Base-by-base conservation (phyloP, 2,113 vertebrate species). In the Vireo altiloquus region DNA sequence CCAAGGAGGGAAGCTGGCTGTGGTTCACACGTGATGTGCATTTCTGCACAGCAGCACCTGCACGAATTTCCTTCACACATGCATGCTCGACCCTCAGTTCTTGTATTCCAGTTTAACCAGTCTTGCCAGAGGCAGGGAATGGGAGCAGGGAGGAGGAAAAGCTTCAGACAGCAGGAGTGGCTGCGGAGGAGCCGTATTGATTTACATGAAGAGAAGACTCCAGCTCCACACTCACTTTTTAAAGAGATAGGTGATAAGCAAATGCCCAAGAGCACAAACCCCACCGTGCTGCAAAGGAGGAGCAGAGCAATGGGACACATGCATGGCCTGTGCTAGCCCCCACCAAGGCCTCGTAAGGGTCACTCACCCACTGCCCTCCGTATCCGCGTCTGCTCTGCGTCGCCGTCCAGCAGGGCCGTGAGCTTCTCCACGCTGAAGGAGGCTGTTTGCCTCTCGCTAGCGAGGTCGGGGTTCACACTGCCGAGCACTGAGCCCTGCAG, bases 321-420 rank as follows among this genome's bases (percentile, higher is more conserved):
- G n/a, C 10, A 10, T 1, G 13, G 11, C 18, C 31, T 9, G 24
- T 9, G 2, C 37, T n/a, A 16, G 21, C 37, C 13, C 1, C 1
- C 46, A 63, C 18, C 40, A 24, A 50, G 19, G 5, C 17, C 19
- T 16, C 1, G 0, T 9, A 24, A 7, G 23, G 28, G 14, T 70
- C 69, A 92, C 98, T 98, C 96, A 98, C 98, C 98, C 4, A 98
- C 94, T 6, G 92, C 75, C 89, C 98, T 95, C 56, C 98, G 91
- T 10, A 90, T 69, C 3, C 6, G 87, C 0, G 98, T 98, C 63
- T 91, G 84, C 76, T 97, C 95, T 2, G 30, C 46, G 0, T 97
- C 92, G 1, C 97, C 91, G 0, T 98, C 98, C 42, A 98, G 95
- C 87, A 91, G 68, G 63, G 92, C 95, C 2, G 95, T 98, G 47